These are phyloP conservation scores for Nemotelus pantherinus DNA, from an alignment of 2,888 invertebrate genomes.

Conservation along the genomic window DNA sequence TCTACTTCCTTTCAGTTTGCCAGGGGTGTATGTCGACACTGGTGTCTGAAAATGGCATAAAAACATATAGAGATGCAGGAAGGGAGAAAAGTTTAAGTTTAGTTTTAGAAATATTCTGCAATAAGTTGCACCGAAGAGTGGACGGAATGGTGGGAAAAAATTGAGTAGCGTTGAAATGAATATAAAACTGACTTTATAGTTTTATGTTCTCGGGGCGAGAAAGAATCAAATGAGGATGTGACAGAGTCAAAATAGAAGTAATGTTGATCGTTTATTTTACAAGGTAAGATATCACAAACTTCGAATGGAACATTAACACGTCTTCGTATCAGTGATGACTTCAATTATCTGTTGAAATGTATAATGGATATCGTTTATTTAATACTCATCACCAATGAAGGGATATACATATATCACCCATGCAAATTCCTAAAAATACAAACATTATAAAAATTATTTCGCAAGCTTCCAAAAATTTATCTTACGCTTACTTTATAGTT, in stretches of 20 bases:
- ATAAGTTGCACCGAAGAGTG: neutral
- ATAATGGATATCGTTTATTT: no score
- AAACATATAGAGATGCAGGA: neutral
- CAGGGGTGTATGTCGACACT: neutral
- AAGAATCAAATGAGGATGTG: neutral
- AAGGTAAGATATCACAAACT: neutral
- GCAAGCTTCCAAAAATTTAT: no score
- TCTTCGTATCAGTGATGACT: no score
- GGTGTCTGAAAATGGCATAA: neutral
- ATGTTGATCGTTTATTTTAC: neutral
- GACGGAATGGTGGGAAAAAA: neutral
- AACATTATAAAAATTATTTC: no score
- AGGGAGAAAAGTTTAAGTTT: slow-evolving; percentile 16
- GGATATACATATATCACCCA: no score
- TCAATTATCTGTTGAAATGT: no score
- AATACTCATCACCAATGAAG: no score
- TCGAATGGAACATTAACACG: no score
- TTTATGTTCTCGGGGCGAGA: neutral
- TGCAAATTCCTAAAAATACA: no score
- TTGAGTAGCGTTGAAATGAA: neutral
- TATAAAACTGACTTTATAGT: slow-evolving; percentile 3
- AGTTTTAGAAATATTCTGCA: neutral
- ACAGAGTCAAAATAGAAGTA: neutral
- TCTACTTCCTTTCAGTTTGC: neutral
- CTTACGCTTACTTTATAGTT: no score